Evolutionary conservation across 2,797 vertebrate genomes (phyloP), one percentile per base, ranked within the genome.

Genomic region (Sebastes matsubarae): DNA sequence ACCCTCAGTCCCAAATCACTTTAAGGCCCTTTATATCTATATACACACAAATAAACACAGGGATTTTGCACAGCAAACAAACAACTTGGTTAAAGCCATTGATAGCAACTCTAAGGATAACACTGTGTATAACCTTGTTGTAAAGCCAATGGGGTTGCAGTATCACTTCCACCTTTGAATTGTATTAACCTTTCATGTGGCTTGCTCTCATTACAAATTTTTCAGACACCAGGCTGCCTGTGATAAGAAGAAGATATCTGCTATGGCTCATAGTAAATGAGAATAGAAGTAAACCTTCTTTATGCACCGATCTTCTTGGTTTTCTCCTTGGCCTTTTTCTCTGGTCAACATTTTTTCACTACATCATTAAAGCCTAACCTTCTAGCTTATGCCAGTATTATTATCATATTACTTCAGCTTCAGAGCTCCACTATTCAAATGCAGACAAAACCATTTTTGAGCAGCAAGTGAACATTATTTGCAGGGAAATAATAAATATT

Each of bases 301-400:
- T 29, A 52, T 68, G 22, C 7, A 52, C 0, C 3, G 10, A 22
- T 59, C 42, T 32, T 24, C 4, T 63, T 61, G 12, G 74, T 61
- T 59, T 54, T 42, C 30, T 60, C 3, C 50, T 52, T n/a, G 16
- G 25, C 42, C 16, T 72, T 54, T 68, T 68, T 68, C 32, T 25
- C 73, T 38, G 11, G 20, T 84, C 64, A 66, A 52, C 50, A 67
- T 74, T 29, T 70, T 38, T 70, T 50, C 42, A 70, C 27, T 22
- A 34, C 77, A 70, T 77, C 57, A 79, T 85, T 81, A 77, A 77
- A 78, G 34, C 30, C 22, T 36, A 67, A 77, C 63, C 73, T 70
- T 55, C 46, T 81, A 70, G 32, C 74, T 34, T 66, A 24, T 60
- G 5, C 36, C 16, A 14, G 24, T 38, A 8, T 81, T 46, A 66